These are phyloP conservation scores for Raphicerus campestris DNA, from an alignment of 2,113 vertebrate genomes.

Conservation along the genomic window DNA sequence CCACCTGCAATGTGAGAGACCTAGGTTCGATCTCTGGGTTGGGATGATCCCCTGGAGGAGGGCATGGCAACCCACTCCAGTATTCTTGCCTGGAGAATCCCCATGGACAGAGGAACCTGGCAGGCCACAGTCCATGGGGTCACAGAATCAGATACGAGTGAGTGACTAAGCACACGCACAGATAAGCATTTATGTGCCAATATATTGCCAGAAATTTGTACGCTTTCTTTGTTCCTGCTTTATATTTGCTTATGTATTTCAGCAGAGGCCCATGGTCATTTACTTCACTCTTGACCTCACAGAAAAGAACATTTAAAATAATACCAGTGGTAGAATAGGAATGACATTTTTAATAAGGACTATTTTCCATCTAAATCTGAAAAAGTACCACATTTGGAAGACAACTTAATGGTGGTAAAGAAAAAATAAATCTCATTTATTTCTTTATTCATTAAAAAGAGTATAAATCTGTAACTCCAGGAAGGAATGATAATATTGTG, in stretches of 20 bases:
- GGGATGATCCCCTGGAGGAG: not conserved
- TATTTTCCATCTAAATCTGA: conserved; percentile 8
- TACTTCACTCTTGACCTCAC: conserved; percentile 14
- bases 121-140: not conserved
- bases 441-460: conserved; percentile 24
- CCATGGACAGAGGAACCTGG: not conserved
- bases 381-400: conserved; percentile 45
- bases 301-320: conserved; percentile 26
- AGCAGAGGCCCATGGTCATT: not conserved
- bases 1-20: not conserved
- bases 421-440: conserved; percentile 25
- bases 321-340: not conserved
- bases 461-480: not conserved
- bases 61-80: not conserved
- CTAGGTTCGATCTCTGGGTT: not conserved
- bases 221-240: not conserved
- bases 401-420: conserved; percentile 28
- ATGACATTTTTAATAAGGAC: not conserved
- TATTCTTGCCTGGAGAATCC: not conserved
- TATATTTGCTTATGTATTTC: conserved; percentile 26
- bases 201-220: conserved; percentile 21
- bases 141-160: not conserved
- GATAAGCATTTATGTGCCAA: conserved; percentile 8
- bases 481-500: conserved; percentile 13
- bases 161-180: not conserved